Percentiles rank a stretch among this genome's conserved stretches.
phyloP scores from a whole-genome alignment of 2,888 invertebrate species.

The Macrosoma leucophasiata region DNA sequence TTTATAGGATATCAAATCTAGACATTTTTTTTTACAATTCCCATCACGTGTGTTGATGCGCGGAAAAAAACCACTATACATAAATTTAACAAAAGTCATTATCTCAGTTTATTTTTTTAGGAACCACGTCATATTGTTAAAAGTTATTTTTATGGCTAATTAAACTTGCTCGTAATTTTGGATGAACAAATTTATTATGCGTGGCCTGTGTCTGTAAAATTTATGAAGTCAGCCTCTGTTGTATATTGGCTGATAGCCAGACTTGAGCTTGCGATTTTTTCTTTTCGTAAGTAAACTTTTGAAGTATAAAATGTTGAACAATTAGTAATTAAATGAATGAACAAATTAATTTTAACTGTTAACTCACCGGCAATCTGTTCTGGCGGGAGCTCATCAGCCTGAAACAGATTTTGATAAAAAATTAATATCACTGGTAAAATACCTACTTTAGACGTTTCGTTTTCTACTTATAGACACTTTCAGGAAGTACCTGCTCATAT shows the following conservation, averaged over 20 bases:
- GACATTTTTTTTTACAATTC: too few species aligned
- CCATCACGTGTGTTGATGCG: too few species aligned
- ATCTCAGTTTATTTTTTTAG: conserved; percentile 27
- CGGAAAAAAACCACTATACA: too few species aligned
- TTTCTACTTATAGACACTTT: too few species aligned
- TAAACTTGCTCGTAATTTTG: conserved; percentile 44
- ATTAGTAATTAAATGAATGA: conserved; percentile 21
- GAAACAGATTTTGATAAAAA: conserved; percentile 52
- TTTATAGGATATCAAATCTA: too few species aligned
- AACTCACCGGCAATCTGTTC: conserved; percentile 93
- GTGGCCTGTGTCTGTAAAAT: conserved; percentile 37
- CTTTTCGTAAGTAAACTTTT: too few species aligned
- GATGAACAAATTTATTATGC: conserved; percentile 44
- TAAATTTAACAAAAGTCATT: too few species aligned
- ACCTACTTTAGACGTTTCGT: too few species aligned
- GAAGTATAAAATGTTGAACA: too few species aligned
- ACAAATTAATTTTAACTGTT: conserved; percentile 13
- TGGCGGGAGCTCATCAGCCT: conserved; percentile 93
- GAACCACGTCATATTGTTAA: conserved; percentile 38
- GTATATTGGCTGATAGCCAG: conserved; percentile 51
- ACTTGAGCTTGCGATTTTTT: conserved; percentile 42
- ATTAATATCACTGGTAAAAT: too few species aligned
- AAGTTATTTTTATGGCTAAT: conserved; percentile 44
- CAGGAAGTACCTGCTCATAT: too few species aligned
- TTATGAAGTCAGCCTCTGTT: conserved; percentile 51